These are phyloP conservation scores for Lumbricus terrestris DNA, from an alignment of 2,888 invertebrate species.

Conservation along the genomic window DNA sequence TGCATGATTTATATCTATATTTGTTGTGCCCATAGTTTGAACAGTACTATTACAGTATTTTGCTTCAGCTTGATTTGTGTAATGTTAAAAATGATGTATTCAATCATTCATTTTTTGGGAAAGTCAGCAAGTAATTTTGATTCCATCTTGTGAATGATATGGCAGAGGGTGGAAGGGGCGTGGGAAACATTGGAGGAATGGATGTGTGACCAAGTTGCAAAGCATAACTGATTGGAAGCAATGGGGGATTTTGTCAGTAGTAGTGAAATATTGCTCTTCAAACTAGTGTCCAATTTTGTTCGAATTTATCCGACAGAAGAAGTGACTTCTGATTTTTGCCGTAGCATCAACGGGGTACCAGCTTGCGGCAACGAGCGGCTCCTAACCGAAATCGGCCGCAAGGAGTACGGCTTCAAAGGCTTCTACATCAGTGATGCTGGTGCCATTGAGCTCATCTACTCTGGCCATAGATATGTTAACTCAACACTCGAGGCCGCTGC, in stretches of 20 bases:
- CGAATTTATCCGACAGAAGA: neutral
- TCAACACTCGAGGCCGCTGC: slow-evolving; percentile 36
- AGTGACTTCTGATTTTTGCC: neutral
- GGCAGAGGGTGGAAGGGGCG: no score
- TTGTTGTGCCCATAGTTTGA: no score
- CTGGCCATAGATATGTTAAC: slow-evolving; percentile 36
- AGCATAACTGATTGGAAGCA: neutral
- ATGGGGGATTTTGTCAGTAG: neutral
- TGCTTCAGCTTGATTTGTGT: neutral
- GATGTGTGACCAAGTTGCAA: no score
- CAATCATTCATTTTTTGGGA: no score
- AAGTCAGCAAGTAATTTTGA: no score
- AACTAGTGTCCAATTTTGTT: neutral
- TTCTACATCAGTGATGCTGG: slow-evolving; percentile 43
- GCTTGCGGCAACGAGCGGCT: slow-evolving; percentile 42
- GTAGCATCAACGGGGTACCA: slow-evolving; percentile 45
- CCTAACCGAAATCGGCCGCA: slow-evolving; percentile 38
- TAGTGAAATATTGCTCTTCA: neutral
- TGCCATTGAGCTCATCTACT: slow-evolving; percentile 39
- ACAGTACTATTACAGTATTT: no score
- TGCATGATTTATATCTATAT: no score
- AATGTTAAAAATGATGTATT: no score
- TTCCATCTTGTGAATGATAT: no score
- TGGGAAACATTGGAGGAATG: no score
- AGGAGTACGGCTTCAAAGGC: slow-evolving; percentile 40